These are phyloP conservation scores for Aurelia coerulea DNA, from an alignment of 30 jellyfish, hydroid and myxozoan species.

Conservation along the genomic window DNA sequence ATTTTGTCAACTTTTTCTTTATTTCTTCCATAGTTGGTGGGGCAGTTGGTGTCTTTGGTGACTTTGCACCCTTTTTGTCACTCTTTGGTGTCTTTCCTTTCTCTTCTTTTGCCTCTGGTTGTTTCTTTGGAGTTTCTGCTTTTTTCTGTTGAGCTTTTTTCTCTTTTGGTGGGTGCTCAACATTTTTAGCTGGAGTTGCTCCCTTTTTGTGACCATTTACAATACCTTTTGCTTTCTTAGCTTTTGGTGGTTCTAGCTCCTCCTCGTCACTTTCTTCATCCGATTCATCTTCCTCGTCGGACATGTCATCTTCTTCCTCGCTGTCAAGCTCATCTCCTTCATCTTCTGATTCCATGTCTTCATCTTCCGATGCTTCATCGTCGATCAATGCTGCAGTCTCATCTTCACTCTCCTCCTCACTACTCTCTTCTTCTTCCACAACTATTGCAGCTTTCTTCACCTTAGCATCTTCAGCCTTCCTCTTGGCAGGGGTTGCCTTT, in stretches of 20 bases:
- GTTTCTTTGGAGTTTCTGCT: slow-evolving; percentile 31
- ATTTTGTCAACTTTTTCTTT: slow-evolving; percentile 53
- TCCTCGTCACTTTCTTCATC: slow-evolving; percentile 54
- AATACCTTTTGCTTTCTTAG: slow-evolving; percentile 46
- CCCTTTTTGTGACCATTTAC: slow-evolving; percentile 48
- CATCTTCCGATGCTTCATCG: slow-evolving; percentile 58
- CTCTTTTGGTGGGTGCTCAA: slow-evolving; percentile 2
- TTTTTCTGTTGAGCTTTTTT: slow-evolving; percentile 12
- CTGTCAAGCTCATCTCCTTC: slow-evolving; percentile 69
- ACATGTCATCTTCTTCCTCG: slow-evolving; percentile 54
- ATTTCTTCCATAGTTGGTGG: slow-evolving; percentile 29
- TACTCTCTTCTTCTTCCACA: slow-evolving; percentile 15
- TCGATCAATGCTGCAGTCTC: slow-evolving; percentile 7
- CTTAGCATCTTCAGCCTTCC: background rate
- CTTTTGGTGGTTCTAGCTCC: slow-evolving; percentile 60
- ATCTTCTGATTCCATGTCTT: slow-evolving; percentile 62
- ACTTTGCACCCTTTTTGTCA: slow-evolving; percentile 39
- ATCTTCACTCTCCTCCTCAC: slow-evolving; percentile 50
- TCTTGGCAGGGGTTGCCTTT: no score
- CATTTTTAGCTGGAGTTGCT: slow-evolving; percentile 23
- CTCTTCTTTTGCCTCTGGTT: slow-evolving; percentile 10
- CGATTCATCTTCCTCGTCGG: slow-evolving; percentile 44
- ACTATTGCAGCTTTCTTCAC: background rate
- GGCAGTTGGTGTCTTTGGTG: slow-evolving; percentile 47
- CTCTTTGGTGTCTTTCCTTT: slow-evolving; percentile 53